A percentile compares a stretch with the other conserved stretches of the same genome.
These are phyloP conservation scores for Sycophila sp. DNA, from an alignment of 1,140 invertebrate species.

Conservation along the genomic window DNA sequence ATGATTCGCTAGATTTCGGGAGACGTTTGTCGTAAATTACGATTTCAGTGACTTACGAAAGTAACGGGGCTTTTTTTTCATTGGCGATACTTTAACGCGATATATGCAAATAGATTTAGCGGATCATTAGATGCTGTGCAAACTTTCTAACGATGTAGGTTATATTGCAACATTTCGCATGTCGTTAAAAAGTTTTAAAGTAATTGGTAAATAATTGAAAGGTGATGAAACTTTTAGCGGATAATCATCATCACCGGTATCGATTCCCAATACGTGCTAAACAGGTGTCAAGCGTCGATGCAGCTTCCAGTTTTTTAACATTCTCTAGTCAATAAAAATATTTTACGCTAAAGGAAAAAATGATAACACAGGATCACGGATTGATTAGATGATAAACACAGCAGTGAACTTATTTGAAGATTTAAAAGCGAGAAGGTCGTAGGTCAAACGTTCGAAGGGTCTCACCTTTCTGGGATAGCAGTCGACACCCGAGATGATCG, in stretches of 20 bases:
- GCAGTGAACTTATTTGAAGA: not conserved
- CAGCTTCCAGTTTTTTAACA: no score
- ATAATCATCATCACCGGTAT: not conserved
- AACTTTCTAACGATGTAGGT: not conserved
- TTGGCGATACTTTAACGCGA: not conserved
- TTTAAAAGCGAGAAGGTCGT: no score
- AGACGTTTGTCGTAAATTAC: no score
- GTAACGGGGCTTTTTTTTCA: not conserved
- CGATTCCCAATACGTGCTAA: no score
- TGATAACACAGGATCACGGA: not conserved
- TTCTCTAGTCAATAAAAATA: no score
- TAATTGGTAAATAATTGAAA: not conserved
- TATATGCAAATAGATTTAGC: constrained; percentile 5
- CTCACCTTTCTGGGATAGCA: no score
- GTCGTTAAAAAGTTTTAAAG: not conserved
- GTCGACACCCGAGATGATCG: no score
- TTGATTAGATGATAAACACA: not conserved
- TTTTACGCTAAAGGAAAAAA: no score
- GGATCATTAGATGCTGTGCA: not conserved
- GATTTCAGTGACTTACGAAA: not conserved
- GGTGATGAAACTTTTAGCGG: not conserved
- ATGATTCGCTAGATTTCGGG: no score
- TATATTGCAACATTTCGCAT: not conserved
- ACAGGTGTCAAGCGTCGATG: no score
- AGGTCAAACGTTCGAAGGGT: no score